phyloP scores from a whole-genome alignment of 1,140 invertebrate species.

The Cecropterus lyciades region DNA sequence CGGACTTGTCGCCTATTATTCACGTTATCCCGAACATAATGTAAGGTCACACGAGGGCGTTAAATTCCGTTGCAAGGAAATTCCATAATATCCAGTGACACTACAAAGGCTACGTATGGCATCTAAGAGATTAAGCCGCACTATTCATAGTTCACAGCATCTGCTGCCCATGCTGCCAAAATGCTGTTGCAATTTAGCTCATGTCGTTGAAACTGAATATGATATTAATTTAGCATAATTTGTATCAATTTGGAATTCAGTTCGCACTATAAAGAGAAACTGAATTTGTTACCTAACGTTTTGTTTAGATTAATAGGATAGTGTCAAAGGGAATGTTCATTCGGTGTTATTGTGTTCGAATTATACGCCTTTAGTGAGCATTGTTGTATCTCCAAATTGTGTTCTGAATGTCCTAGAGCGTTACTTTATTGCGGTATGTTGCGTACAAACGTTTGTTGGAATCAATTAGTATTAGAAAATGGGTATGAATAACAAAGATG shows the following conservation, averaged over 20 bases:
- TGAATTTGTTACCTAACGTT: slow-evolving; percentile 23
- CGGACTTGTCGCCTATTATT: background rate
- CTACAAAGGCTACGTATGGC: background rate
- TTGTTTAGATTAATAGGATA: slow-evolving; percentile 14
- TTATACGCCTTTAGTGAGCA: background rate
- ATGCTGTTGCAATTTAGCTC: background rate
- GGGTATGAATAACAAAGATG: too few species aligned
- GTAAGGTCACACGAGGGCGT: background rate
- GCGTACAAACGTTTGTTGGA: too few species aligned
- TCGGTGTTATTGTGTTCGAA: background rate
- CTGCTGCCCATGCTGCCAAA: background rate
- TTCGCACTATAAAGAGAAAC: slow-evolving; percentile 19
- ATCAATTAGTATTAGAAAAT: too few species aligned
- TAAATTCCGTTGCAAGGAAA: background rate
- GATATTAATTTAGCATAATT: slow-evolving; percentile 43
- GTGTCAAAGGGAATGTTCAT: slow-evolving; percentile 5
- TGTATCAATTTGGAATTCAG: slow-evolving; percentile 46
- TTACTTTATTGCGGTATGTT: too few species aligned
- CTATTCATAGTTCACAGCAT: background rate
- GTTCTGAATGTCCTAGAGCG: too few species aligned
- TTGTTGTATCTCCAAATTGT: too few species aligned
- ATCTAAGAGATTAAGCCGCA: background rate
- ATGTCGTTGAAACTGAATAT: slow-evolving; percentile 19
- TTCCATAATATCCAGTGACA: background rate
- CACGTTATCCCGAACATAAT: background rate